Evolutionary conservation across 2,113 vertebrate genomes (phyloP), one percentile per base, ranked within the genome.

Genomic region (Mastomys natalensis): DNA sequence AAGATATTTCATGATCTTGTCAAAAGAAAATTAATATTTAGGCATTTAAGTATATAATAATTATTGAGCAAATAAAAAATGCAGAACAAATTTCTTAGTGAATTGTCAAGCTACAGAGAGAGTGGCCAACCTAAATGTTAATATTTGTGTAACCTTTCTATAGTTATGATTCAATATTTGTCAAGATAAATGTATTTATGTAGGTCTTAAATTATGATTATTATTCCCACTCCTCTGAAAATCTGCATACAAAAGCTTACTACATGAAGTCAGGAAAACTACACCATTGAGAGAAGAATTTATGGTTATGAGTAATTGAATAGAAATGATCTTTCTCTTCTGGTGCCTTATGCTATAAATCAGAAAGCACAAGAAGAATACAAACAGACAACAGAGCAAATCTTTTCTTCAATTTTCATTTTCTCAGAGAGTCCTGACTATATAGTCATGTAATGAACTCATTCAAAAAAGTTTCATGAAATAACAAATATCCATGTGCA

Each of bases 281-380:
- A 90, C 2, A 31, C 0, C 15, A 92, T 73, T 17, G 7, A 88
- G 90, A 84, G 60, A 82, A 96, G 70, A 90, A 93, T 31, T 43
- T 74, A 55, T 80, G 24, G 31, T 70, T 74, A 55, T 66, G 91
- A 89, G 45, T 93, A 77, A 89, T 37, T 91, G 66, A 95, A 91
- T 43, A 87, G 19, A 22, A 82, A 90, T 85, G 6, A 92, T 51
- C 11, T 64, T 37, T 94, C 26, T 7, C 24, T 40, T 94, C 62
- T 55, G 60, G 1, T 84, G 9, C 66, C 70, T 92, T 72, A 8
- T 51, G 37, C 26, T 73, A 58, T 76, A 87, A 48, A 40, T 73
- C 55, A 29, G 26, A 87, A 88, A 93, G 64, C 15, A 64, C 40
- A 17, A 43, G 58, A 74, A 58, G n/a, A 3, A 77, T 94, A 64